Conservation (phyloP, 2,797 vertebrate genomes). For the Tachyglossus aculeatus region DNA sequence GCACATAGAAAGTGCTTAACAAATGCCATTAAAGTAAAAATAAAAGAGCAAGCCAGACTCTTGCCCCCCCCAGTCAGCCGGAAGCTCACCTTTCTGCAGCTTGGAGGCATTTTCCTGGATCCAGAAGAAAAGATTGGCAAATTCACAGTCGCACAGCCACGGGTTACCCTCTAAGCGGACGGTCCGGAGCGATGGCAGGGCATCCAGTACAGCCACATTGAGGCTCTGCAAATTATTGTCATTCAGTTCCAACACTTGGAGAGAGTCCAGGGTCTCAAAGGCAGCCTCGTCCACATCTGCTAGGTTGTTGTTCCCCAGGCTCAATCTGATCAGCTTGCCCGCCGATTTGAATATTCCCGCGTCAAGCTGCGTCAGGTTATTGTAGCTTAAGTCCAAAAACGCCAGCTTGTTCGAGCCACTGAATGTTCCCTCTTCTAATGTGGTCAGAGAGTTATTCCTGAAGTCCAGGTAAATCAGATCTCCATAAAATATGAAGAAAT, state of each 20-base stretch:
- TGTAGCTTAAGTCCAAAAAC: constrained; percentile 94
- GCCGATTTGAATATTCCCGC: constrained; percentile 90
- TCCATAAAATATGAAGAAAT: constrained; percentile 94
- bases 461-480: constrained; percentile 97
- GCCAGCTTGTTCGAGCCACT: constrained; percentile 92
- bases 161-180: constrained; percentile 94
- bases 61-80: accelerated
- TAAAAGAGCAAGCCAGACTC: no score
- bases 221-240: constrained; percentile 91
- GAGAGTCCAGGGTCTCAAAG: constrained; percentile 89
- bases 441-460: constrained; percentile 91
- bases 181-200: constrained; percentile 88
- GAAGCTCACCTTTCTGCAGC: constrained; percentile 89
- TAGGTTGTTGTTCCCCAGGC: constrained; percentile 90
- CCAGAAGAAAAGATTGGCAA: constrained; percentile 93
- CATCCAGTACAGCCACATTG: constrained; percentile 85
- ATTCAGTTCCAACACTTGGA: constrained; percentile 93
- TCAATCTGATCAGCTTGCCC: constrained; percentile 88
- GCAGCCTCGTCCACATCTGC: constrained; percentile 89
- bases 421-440: constrained; percentile 90
- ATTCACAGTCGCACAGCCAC: constrained; percentile 96
- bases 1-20: no score
- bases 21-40: no score
- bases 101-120: constrained; percentile 91
- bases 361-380: constrained; percentile 92